Evolutionary conservation across 2,888 invertebrate genomes (phyloP), one percentile per base, ranked within the genome.

Genomic region (Atethmia centrago): DNA sequence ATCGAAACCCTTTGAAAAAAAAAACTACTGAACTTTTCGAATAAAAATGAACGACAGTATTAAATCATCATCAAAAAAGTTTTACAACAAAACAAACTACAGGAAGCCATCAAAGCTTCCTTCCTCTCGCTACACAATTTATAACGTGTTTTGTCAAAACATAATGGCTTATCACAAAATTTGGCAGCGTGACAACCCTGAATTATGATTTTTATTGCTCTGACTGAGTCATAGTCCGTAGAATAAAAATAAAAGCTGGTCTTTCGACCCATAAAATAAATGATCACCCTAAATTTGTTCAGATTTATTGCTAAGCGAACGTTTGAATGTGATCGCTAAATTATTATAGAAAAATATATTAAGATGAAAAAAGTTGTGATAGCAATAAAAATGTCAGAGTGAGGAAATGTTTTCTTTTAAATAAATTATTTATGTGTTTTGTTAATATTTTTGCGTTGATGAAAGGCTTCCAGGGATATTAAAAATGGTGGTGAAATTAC

Each of bases 271-370:
- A 84, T 85, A 84, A 86, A 85, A 85, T 85, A 85, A 85, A 85
- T 86, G 82, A 85, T 84, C 82, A 79, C 80, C 85, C 82, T 85
- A 85, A 85, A 85, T 85, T 85, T 82, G 82, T 80, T 74, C 75
- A 75, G 79, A 85, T 85, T 85, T 86, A 85, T 85, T 63, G 85
- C 82, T 53, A 75, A 86, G 74, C 82, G 61, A 86, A 71, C 78
- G 86, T 80, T 84, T 86, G 82, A 80, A 82, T 82, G 80, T 77
- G 86, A 86, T 86, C 80, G 85, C 85, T 85, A 86, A 85, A 85
- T 85, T 85, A 85, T 86, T 84, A 79, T 67, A 86, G 78, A 85
- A 85, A 85, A 85, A 79, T 71, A 77, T 51, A 74, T 80, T 78
- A 77, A 42, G 70, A 77, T 74, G 67, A 73, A 84, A 82, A 79